Evolutionary conservation across 2,888 invertebrate species (phyloP).

Genomic region (Standfussiana lucernea): DNA sequence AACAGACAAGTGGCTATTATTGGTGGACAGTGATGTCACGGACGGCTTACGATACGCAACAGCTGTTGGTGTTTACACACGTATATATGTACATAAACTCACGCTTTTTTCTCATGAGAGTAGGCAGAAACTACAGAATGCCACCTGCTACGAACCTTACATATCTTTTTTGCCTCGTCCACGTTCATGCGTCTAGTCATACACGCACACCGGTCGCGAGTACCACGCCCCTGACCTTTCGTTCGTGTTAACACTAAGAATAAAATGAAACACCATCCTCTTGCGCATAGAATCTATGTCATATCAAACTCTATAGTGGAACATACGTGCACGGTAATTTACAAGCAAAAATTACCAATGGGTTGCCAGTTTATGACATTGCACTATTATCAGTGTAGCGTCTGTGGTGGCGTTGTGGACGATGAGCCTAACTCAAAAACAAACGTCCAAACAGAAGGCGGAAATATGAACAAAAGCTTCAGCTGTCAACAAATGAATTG

Average conservation of each 20-base stretch:
- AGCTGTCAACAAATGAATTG: conserved; percentile 14
- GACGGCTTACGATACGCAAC: background rate
- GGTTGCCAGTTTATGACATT: background rate
- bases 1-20: background rate
- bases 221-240: background rate
- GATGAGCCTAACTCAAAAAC: background rate
- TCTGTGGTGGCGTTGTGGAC: background rate
- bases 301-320: background rate
- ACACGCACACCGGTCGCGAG: too few species aligned
- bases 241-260: background rate
- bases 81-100: background rate
- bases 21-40: background rate
- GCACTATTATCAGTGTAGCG: background rate
- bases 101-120: background rate
- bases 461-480: background rate
- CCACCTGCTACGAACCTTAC: too few species aligned
- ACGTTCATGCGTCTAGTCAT: too few species aligned
- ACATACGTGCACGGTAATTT: background rate
- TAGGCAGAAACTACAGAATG: background rate
- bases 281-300: background rate
- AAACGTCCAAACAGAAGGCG: background rate
- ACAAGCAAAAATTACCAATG: background rate
- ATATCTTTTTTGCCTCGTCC: too few species aligned
- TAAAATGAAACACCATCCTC: background rate
- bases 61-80: background rate